Base-by-base conservation (phyloP, 2,888 invertebrate species). In the Phrixothrix hirtus region DNA sequence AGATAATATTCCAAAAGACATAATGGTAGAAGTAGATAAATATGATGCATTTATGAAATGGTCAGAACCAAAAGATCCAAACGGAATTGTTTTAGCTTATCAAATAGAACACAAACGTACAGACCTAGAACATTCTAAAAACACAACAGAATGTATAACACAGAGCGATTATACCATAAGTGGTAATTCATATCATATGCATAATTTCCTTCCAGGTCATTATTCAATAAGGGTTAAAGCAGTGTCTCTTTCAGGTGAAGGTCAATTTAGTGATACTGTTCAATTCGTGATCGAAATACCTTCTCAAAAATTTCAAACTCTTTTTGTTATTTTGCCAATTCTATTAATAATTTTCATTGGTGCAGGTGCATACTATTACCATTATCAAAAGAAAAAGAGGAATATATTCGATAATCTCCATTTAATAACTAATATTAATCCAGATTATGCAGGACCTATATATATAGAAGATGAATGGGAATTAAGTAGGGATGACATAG, bases 401-500 rank as follows among this genome's bases (percentile, higher is more conserved):
- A 68, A 66, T n/a, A 68, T 61, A 14, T 63, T 66, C 5, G 70
- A 74, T 26, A 71, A 75, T 36, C 67, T 75, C 9, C 75, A 74
- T 54, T 69, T 82, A 12, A 79, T 83, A 55, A 75, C 81, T 2
- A 81, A 79, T 10, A 78, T 83, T 2, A 87, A 87, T 74, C 87
- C 87, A 0, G 85, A 86, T 56, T 87, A 86, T 63, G 77, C 81
- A 17, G 79, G 77, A 45, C 66, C 75, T 0, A 65, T 65, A 9
- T 88, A 88, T 69, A 76, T 81, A 21, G 80, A 81, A 11, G 89
- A 89, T 66, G 83, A 83, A 50, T 89, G 88, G 88, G 89, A 89
- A 72, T 80, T 87, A 15, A 75, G 79, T 0, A 69, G 85, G 14
- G 79, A 81, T 2, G 81, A 83, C 59, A 75, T 89, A 1, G 77